Evolutionary conservation across 2,113 vertebrate genomes (phyloP).

Genomic region (Ptychochromis oligacanthus): DNA sequence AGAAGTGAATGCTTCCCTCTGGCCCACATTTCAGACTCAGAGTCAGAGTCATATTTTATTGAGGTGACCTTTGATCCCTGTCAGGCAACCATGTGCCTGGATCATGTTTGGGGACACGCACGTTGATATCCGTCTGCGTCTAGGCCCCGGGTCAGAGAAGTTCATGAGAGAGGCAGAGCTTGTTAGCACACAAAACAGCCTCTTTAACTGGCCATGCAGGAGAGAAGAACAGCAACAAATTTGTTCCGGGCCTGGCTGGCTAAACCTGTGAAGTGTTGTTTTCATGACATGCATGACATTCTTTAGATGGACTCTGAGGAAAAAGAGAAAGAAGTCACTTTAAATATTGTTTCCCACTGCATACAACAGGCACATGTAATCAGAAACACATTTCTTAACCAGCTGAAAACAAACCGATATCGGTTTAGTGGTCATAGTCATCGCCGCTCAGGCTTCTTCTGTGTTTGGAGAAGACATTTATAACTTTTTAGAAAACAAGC

Average conservation of each 20-base stretch:
- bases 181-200: conserved; percentile 37
- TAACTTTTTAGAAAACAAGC: not conserved
- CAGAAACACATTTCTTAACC: not conserved
- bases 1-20: not conserved
- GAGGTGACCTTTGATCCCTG: conserved; percentile 68
- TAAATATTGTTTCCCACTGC: not conserved
- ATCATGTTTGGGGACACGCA: conserved; percentile 71
- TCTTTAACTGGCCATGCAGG: conserved; percentile 1
- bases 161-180: conserved; percentile 51
- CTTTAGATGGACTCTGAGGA: conserved; percentile 1
- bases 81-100: conserved; percentile 75
- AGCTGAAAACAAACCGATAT: not conserved
- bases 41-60: conserved; percentile 69
- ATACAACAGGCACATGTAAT: not conserved
- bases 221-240: conserved; percentile 21
- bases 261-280: conserved; percentile 22
- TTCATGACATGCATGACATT: conserved; percentile 26
- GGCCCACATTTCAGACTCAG: conserved; percentile 54
- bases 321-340: not conserved
- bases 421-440: not conserved
- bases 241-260: conserved; percentile 26
- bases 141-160: conserved; percentile 50
- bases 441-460: not conserved
- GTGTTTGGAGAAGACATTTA: not conserved
- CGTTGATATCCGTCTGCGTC: conserved; percentile 60